Evolutionary conservation across 1,140 invertebrate genomes (phyloP).

Genomic region (Bombus vancouverensis): DNA sequence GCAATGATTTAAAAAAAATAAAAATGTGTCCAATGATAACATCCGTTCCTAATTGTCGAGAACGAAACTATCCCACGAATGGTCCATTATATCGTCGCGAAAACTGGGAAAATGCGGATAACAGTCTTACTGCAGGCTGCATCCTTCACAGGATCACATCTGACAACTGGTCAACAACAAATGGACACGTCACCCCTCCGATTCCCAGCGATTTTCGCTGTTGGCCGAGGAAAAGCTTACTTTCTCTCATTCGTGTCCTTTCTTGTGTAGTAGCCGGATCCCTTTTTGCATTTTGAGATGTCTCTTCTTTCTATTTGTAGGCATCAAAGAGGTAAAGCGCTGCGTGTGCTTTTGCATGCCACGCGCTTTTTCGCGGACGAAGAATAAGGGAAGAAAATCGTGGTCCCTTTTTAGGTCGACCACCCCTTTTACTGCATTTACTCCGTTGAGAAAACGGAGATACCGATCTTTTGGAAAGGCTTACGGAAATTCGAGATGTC

Average conservation of each 20-base stretch:
- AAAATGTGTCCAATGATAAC: background rate
- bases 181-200: conserved; percentile 81
- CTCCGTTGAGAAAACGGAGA: conserved; percentile 41
- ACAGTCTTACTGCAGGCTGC: conserved; percentile 3
- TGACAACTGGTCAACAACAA: conserved; percentile 81
- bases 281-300: conserved; percentile 77
- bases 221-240: conserved; percentile 56
- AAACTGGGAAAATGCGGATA: conserved; percentile 48
- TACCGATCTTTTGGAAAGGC: conserved; percentile 52
- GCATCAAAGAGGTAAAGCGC: conserved; percentile 75
- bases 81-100: conserved; percentile 36
- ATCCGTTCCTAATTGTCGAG: background rate
- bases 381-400: conserved; percentile 65
- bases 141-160: conserved; percentile 35
- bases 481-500: conserved; percentile 63
- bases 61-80: conserved; percentile 19
- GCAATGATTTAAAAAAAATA: background rate
- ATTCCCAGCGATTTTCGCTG: conserved; percentile 76
- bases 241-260: conserved; percentile 62
- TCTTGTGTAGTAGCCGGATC: conserved; percentile 69
- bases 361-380: conserved; percentile 71
- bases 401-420: conserved; percentile 45
- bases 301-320: conserved; percentile 55
- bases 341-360: conserved; percentile 67
- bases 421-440: conserved; percentile 48